phyloP scores from a whole-genome alignment of 2,113 vertebrate genomes.

The Mirounga angustirostris region DNA sequence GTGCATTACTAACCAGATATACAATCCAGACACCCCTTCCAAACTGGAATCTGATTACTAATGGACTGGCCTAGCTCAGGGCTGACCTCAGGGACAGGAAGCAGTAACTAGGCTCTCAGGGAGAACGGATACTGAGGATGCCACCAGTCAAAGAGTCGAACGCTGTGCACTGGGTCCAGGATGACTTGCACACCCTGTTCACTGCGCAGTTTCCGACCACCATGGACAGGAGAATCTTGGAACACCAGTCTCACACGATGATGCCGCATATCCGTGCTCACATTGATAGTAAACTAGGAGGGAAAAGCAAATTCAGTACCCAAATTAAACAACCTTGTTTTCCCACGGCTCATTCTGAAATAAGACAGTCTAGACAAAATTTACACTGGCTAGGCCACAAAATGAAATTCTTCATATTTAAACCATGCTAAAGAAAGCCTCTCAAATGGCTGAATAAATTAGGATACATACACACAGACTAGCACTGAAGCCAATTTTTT shows the following conservation, averaged over 20 bases:
- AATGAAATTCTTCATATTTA: conserved; percentile 19
- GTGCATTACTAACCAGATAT: conserved; percentile 83
- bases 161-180: conserved; percentile 97
- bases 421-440: conserved; percentile 46
- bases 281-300: conserved; percentile 94
- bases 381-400: not conserved
- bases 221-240: conserved; percentile 92
- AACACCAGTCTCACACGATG: conserved; percentile 96
- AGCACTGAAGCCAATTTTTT: not conserved
- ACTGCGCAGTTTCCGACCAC: conserved; percentile 90
- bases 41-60: conserved; percentile 77
- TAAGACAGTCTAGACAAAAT: not conserved
- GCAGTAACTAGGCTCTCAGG: conserved; percentile 84
- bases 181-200: conserved; percentile 96
- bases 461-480: not conserved
- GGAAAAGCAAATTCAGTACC: conserved; percentile 54
- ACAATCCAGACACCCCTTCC: conserved; percentile 77
- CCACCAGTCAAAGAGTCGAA: conserved; percentile 98
- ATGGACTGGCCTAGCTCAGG: conserved; percentile 36
- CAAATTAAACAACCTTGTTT: conserved; percentile 18
- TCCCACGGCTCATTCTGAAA: not conserved
- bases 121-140: conserved; percentile 97
- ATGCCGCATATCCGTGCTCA: conserved; percentile 98
- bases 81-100: conserved; percentile 28
- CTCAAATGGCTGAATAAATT: not conserved